These are phyloP conservation scores for Okamejei kenojei DNA, from an alignment of 2,797 vertebrate species.

Conservation along the genomic window DNA sequence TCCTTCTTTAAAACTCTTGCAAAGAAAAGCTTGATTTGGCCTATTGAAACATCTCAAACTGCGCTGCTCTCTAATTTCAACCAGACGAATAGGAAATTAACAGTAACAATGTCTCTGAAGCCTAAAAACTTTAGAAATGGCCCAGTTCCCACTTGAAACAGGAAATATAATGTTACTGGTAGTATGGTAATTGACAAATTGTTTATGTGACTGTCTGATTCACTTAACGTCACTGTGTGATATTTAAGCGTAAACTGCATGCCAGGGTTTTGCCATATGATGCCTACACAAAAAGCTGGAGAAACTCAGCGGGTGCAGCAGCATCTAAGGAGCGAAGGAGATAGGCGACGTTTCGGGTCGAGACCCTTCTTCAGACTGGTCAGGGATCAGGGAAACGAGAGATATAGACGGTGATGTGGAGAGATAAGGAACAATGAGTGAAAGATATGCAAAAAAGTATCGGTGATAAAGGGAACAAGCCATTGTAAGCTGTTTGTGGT, in stretches of 20 bases:
- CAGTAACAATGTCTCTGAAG: not conserved
- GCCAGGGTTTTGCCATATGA: constrained; percentile 46
- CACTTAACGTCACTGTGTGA: constrained; percentile 45
- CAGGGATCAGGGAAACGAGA: too few species aligned
- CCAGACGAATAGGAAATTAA: constrained; percentile 25
- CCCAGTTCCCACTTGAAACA: not conserved
- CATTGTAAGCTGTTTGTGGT: too few species aligned
- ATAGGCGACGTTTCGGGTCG: too few species aligned
- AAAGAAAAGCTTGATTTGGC: not conserved
- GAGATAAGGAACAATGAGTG: too few species aligned
- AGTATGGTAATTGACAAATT: constrained; percentile 44
- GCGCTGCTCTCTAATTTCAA: not conserved
- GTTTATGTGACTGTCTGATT: constrained; percentile 47
- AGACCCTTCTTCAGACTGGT: too few species aligned
- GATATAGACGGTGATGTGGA: too few species aligned
- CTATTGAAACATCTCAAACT: not conserved
- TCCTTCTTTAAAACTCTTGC: too few species aligned
- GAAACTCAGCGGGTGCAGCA: too few species aligned
- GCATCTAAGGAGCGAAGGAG: too few species aligned
- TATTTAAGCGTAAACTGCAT: constrained; percentile 48
- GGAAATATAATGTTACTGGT: constrained; percentile 32
- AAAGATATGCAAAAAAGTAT: too few species aligned
- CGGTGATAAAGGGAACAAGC: too few species aligned
- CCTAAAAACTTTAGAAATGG: not conserved
- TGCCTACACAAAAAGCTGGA: too few species aligned